A percentile compares a stretch with the other conserved stretches of the same genome.
phyloP scores from a whole-genome alignment of 2,797 vertebrate genomes.

The Cyprinodon diabolis region DNA sequence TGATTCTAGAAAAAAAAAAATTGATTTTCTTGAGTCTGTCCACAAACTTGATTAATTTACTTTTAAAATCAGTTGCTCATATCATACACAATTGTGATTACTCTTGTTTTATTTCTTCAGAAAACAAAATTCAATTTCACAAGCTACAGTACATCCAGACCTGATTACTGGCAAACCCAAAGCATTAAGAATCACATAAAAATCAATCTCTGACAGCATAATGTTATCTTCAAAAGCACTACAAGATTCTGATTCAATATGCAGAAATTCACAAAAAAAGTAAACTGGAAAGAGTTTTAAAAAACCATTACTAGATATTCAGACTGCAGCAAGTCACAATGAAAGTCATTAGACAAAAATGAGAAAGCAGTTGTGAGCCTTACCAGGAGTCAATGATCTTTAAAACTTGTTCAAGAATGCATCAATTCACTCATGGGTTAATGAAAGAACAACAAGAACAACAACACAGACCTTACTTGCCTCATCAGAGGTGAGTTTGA shows the following conservation, averaged over 20 bases:
- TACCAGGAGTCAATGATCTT: not conserved
- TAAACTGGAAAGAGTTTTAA: not conserved
- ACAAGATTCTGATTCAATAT: not conserved
- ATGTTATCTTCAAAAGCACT: not conserved
- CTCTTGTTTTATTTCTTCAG: too few species aligned
- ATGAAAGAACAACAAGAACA: too few species aligned
- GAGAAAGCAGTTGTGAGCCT: not conserved
- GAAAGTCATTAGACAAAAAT: not conserved
- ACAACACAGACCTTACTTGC: not conserved
- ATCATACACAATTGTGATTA: too few species aligned
- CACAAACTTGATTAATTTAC: too few species aligned
- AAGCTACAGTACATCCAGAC: not conserved
- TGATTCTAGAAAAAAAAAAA: too few species aligned
- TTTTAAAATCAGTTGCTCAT: too few species aligned
- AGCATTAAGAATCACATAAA: not conserved
- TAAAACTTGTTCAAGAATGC: not conserved
- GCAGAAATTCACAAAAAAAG: not conserved
- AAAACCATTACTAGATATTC: not conserved
- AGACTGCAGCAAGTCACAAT: not conserved
- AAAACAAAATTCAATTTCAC: too few species aligned
- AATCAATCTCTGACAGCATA: not conserved
- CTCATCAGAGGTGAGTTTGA: not conserved
- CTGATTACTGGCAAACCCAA: not conserved
- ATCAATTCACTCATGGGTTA: not conserved
- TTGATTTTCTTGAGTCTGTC: too few species aligned